A percentile compares a stretch with the other conserved stretches of the same genome.
Evolutionary conservation across 2,113 vertebrate genomes (phyloP).

Genomic region (Osmerus mordax): DNA sequence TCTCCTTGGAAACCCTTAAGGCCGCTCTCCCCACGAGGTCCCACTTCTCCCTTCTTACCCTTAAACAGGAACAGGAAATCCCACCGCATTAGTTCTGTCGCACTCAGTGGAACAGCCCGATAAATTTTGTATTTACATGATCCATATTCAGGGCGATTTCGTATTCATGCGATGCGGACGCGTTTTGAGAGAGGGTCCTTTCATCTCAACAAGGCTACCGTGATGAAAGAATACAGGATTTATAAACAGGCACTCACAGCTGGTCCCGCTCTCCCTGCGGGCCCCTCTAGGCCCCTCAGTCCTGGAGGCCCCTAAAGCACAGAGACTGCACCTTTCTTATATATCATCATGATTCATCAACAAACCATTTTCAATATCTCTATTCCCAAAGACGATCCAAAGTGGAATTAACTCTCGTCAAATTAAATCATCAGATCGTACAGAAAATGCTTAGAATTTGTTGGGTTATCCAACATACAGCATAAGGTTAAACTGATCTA

Average conservation of each 20-base stretch:
- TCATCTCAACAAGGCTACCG: too few species aligned
- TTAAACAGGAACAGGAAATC: conserved; percentile 34
- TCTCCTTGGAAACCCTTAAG: conserved; percentile 59
- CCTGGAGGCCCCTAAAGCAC: conserved; percentile 65
- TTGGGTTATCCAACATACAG: neutral
- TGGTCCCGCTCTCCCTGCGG: conserved; percentile 52
- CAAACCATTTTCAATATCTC: neutral
- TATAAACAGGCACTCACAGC: conserved; percentile 56
- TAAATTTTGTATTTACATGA: too few species aligned
- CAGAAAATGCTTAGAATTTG: too few species aligned
- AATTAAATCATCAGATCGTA: neutral
- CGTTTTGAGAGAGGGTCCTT: too few species aligned
- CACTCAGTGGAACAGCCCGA: neutral
- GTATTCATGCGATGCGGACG: too few species aligned
- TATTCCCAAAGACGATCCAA: neutral
- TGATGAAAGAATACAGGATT: neutral
- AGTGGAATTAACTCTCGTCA: neutral
- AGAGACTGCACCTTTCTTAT: conserved; percentile 17
- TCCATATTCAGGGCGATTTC: too few species aligned
- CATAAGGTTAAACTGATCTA: neutral
- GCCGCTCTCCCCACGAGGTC: conserved; percentile 51
- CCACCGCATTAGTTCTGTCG: neutral
- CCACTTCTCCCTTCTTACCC: conserved; percentile 66
- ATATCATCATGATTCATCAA: neutral
- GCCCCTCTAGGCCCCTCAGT: conserved; percentile 50